A percentile compares a stretch with the other conserved stretches of the same genome.
Conservation (phyloP, 2,113 vertebrate genomes). For the Pseudonaja textilis region DNA sequence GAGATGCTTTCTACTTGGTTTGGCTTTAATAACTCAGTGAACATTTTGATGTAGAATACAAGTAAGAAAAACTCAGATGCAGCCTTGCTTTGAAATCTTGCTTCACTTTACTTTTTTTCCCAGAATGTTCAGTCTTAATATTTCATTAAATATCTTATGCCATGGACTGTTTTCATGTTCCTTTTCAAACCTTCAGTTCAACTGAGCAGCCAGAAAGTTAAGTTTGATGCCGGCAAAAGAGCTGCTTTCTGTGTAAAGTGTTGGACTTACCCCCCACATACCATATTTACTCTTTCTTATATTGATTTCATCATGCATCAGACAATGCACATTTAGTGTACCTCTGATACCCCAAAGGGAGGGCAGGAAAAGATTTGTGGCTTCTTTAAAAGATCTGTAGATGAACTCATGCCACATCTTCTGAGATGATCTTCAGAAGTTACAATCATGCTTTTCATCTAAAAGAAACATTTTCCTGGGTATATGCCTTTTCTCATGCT, state of each 20-base stretch:
- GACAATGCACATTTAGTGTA: not conserved
- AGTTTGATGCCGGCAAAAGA: not conserved
- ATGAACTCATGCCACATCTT: not conserved
- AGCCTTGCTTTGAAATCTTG: conserved; percentile 1
- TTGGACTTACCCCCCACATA: not conserved
- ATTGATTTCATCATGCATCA: not conserved
- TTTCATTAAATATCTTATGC: conserved; percentile 8
- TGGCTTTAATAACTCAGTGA: conserved; percentile 9
- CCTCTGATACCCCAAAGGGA: not conserved
- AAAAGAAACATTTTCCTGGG: not conserved
- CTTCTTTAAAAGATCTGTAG: not conserved
- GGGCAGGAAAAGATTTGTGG: not conserved
- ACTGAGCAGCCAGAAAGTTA: not conserved
- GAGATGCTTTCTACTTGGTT: not conserved
- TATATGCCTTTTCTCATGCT: not conserved
- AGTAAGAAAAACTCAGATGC: not conserved
- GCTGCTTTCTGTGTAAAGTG: not conserved
- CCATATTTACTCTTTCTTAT: not conserved
- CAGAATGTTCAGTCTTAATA: not conserved
- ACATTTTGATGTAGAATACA: not conserved
- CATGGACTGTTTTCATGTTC: not conserved
- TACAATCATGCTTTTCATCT: not conserved
- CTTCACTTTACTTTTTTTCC: not conserved
- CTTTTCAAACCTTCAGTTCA: rapidly evolving
- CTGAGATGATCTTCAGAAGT: too few relatives aligned